Evolutionary conservation across 1,140 invertebrate species (phyloP).

Genomic region (Dryas iulia): DNA sequence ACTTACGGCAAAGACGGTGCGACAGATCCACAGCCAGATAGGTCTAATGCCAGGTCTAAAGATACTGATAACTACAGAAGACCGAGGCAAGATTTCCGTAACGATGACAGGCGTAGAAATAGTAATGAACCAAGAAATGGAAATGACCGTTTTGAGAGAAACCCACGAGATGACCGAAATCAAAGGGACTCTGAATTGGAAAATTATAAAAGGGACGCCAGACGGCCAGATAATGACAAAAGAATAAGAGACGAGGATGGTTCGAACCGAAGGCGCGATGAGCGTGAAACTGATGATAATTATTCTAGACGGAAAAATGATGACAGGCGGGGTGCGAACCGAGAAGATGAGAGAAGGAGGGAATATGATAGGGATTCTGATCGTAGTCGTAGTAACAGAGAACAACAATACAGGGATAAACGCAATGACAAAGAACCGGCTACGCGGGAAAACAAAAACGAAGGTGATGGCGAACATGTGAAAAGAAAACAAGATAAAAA

Average conservation of each 20-base stretch:
- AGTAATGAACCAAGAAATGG: slow-evolving; percentile 12
- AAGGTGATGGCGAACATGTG: not conserved
- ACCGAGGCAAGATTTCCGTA: slow-evolving; percentile 15
- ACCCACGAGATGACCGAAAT: not conserved
- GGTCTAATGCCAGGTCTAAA: slow-evolving; percentile 12
- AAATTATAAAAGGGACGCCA: slow-evolving; percentile 15
- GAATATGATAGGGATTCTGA: slow-evolving; percentile 17
- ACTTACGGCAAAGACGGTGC: slow-evolving; percentile 62
- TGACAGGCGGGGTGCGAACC: no score
- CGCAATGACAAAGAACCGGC: not conserved
- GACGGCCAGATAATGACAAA: slow-evolving; percentile 13
- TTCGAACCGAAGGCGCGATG: not conserved
- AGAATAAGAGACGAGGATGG: not conserved
- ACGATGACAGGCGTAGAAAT: slow-evolving; percentile 21
- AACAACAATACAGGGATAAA: not conserved
- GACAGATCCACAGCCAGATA: slow-evolving; percentile 41
- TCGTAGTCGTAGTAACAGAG: slow-evolving; percentile 1
- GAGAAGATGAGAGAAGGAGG: not conserved
- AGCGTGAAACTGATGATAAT: slow-evolving; percentile 1
- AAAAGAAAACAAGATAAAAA: not conserved
- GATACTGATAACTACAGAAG: slow-evolving; percentile 28
- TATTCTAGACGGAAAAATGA: not conserved
- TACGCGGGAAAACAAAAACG: not conserved
- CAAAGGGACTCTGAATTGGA: not conserved
- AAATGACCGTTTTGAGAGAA: not conserved